A percentile compares a stretch with the other conserved stretches of the same genome.
These are phyloP conservation scores for Pseudopipra pipra DNA, from an alignment of 2,113 vertebrate genomes.

Conservation along the genomic window DNA sequence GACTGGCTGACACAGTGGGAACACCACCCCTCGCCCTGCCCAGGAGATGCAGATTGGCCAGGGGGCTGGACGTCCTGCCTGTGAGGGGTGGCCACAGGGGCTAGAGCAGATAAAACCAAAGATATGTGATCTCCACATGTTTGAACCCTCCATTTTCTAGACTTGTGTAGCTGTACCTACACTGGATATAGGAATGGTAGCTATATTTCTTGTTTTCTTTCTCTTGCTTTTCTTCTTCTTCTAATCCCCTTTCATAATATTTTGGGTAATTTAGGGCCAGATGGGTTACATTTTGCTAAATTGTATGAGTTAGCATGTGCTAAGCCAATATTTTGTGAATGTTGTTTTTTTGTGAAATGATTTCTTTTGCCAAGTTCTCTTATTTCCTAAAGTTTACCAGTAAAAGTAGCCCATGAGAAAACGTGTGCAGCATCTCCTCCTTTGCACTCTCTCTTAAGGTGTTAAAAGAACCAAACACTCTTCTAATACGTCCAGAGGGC, in stretches of 20 bases:
- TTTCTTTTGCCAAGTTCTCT: not conserved
- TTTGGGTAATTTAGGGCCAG: not conserved
- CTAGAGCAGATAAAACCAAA: not conserved
- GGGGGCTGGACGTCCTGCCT: not conserved
- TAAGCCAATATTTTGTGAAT: not conserved
- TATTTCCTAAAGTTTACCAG: not conserved
- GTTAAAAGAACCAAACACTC: not conserved
- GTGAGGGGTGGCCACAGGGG: not conserved
- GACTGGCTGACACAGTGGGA: not conserved
- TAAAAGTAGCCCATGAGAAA: not conserved
- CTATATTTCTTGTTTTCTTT: not conserved
- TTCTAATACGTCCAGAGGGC: not conserved
- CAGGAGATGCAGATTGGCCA: not conserved
- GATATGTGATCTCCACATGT: not conserved
- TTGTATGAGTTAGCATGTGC: not conserved
- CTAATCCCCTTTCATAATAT: not conserved
- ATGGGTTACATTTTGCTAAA: no score
- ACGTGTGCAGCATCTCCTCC: not conserved
- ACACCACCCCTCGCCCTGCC: not conserved
- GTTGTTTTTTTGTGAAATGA: not conserved
- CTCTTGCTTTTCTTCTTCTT: not conserved
- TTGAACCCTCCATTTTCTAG: not conserved
- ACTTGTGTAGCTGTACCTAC: not conserved
- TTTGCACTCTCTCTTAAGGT: not conserved
- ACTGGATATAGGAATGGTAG: not conserved